Conservation (phyloP, 2,113 vertebrate genomes). For the Hippocampus zosterae region DNA sequence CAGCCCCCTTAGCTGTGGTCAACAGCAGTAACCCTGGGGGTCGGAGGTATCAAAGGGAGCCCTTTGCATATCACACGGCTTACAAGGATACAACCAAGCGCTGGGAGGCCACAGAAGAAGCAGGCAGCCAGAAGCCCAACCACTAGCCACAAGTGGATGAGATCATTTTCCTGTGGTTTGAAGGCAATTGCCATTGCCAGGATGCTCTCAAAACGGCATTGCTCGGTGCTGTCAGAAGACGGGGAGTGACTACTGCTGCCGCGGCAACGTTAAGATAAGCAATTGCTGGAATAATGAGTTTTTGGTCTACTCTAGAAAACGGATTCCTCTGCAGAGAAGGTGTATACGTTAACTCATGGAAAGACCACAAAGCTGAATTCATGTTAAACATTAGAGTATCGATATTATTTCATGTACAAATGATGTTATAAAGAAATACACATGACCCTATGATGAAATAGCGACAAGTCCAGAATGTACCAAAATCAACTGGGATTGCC, state of each 20-base stretch:
- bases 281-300: background rate
- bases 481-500: too few species aligned
- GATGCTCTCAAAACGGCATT: constrained; percentile 18
- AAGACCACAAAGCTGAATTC: too few species aligned
- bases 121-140: constrained; percentile 17
- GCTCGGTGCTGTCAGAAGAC: constrained; percentile 18
- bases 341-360: too few species aligned
- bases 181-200: constrained; percentile 16
- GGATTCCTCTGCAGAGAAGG: too few species aligned
- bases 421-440: too few species aligned
- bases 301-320: too few species aligned
- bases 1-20: constrained; percentile 31
- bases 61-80: constrained; percentile 46
- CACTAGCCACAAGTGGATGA: constrained; percentile 8
- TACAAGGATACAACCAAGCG: constrained; percentile 36
- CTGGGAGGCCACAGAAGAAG: constrained; percentile 14
- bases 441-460: too few species aligned
- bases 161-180: constrained; percentile 25
- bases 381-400: too few species aligned
- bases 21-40: constrained; percentile 25
- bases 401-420: too few species aligned
- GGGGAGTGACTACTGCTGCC: constrained; percentile 1
- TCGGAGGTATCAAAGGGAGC: constrained; percentile 38
- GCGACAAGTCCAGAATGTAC: too few species aligned
- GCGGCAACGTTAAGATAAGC: background rate